Evolutionary conservation across 2,113 vertebrate species (phyloP), one percentile per base, ranked within the genome.

Genomic region (Plestiodon gilberti): DNA sequence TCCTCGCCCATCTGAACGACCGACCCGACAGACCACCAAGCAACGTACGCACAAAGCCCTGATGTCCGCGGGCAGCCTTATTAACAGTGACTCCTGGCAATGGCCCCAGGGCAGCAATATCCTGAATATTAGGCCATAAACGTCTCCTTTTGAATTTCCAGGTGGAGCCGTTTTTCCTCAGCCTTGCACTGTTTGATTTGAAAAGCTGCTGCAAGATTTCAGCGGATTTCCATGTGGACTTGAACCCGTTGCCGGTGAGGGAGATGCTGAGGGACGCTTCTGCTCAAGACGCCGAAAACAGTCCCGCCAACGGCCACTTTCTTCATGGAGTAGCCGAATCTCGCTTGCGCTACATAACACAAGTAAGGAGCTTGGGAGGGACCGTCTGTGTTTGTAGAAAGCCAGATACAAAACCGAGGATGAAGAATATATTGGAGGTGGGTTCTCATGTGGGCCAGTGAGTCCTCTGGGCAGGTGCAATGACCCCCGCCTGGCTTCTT

Each of bases 151-250:
- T 43, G 17, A 15, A 67, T 91, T 93, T 88, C n/a, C 93, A 99
- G 99, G 97, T 99, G 83, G 99, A 99, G 82, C 99, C 99, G 0
- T 99, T 99, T 95, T 99, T 99, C 95, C 96, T 99, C 88, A 98
- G 95, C 94, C 97, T 99, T 30, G 98, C 98, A 0, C 96, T 99
- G 80, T 99, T 99, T 10, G 98, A 99, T 89, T 91, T 99, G 78
- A 98, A 96, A 89, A 98, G 97, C 92, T 98, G 97, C 75, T 99
- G 98, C 94, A 99, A 99, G 95, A 98, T 99, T 94, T 99, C 99
- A 0, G 97, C 98, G 30, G 99, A 99, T 94, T 99, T 99, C 95
- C 98, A 99, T 0, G 93, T 99, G 84, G 99, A 99, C 93, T 90
- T 99, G 88, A 99, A 99, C 88, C 96, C 98, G 1, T 90, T 95